Percentiles rank a stretch among this genome's conserved stretches.
phyloP scores from a whole-genome alignment of 2,797 vertebrate species.

The Scarus forsteni region DNA sequence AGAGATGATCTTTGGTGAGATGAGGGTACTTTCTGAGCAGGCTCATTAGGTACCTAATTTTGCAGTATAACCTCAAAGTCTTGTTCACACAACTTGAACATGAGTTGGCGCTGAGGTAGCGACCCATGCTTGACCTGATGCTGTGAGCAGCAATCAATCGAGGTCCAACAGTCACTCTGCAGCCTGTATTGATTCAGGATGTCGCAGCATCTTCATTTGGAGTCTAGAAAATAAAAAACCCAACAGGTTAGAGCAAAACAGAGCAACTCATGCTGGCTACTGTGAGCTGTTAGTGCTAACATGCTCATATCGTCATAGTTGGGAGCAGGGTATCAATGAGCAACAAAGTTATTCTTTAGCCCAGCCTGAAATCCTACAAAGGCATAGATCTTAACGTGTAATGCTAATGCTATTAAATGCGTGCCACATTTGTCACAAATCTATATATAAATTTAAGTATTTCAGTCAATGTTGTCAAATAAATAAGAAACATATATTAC shows the following conservation, averaged over 20 bases:
- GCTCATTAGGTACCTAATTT: slow-evolving; percentile 64
- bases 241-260: slow-evolving; percentile 13
- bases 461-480: no score
- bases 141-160: slow-evolving; percentile 13
- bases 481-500: no score
- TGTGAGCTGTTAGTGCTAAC: background rate
- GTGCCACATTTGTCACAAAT: no score
- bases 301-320: no score
- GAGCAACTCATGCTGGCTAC: background rate
- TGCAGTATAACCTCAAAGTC: slow-evolving; percentile 62
- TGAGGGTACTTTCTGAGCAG: slow-evolving; percentile 52
- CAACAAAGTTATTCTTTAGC: no score
- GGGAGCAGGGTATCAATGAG: no score
- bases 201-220: slow-evolving; percentile 8
- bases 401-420: no score
- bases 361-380: no score
- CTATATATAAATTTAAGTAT: no score
- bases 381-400: no score
- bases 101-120: slow-evolving; percentile 56
- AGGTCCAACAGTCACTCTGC: slow-evolving; percentile 23
- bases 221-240: slow-evolving; percentile 41
- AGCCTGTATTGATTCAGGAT: slow-evolving; percentile 9
- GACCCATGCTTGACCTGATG: slow-evolving; percentile 60
- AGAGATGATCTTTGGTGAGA: slow-evolving; percentile 28
- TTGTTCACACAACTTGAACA: slow-evolving; percentile 48